Evolutionary conservation across 2,113 vertebrate species (phyloP).

Genomic region (Bos indicus): DNA sequence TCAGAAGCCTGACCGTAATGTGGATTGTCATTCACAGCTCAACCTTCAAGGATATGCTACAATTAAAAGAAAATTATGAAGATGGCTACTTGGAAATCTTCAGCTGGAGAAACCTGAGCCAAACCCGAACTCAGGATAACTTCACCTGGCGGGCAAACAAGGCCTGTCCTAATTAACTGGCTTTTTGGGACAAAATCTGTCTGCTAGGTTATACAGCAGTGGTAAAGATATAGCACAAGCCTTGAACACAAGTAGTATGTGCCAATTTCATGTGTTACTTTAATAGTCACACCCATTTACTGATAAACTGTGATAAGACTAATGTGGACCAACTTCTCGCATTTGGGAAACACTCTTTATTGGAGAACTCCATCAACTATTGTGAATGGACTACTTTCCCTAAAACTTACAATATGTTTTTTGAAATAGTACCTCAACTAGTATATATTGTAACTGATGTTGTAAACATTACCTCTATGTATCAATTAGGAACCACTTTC

Average conservation of each 20-base stretch:
- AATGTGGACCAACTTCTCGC: background rate
- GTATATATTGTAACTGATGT: background rate
- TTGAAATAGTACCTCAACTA: background rate
- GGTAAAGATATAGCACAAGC: background rate
- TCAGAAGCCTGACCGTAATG: background rate
- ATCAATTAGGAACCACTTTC: background rate
- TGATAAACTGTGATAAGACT: background rate
- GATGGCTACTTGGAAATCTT: background rate
- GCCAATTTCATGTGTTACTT: background rate
- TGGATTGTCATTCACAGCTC: background rate
- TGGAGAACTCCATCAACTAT: background rate
- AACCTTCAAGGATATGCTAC: background rate
- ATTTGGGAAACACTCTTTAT: background rate
- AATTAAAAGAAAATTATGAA: background rate
- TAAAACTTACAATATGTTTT: background rate
- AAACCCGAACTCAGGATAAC: rapidly evolving
- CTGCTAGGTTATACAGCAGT: background rate
- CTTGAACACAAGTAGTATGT: background rate
- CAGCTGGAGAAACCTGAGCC: background rate
- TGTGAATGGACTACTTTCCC: background rate
- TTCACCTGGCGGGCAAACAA: background rate
- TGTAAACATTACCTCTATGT: background rate
- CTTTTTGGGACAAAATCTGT: background rate
- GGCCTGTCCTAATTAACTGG: background rate
- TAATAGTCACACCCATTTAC: background rate